Evolutionary conservation across 2,888 invertebrate species (phyloP).

Genomic region (Apamea epomidion): DNA sequence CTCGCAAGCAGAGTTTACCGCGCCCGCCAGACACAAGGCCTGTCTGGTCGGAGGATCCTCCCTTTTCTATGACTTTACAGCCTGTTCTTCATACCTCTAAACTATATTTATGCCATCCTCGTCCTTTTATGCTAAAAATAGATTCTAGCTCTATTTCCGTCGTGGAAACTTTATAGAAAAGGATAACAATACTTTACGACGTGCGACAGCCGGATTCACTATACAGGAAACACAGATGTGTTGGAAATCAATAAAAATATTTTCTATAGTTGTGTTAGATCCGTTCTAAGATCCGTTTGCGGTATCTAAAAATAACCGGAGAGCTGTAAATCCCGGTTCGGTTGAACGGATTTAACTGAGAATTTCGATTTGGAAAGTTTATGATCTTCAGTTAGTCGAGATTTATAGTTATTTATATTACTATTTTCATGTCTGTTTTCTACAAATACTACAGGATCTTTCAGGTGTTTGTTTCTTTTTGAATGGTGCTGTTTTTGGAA

Average conservation of each 20-base stretch:
- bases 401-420: conserved; percentile 61
- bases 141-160: not conserved
- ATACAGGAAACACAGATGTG: not conserved
- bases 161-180: not conserved
- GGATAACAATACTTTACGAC: no score
- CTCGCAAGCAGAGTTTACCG: no score
- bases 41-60: no score
- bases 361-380: conserved; percentile 54
- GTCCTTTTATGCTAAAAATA: not conserved
- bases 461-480: conserved; percentile 35
- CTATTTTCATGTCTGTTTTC: conserved; percentile 52
- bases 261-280: conserved; percentile 12
- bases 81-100: no score
- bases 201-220: not conserved
- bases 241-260: conserved; percentile 21
- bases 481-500: conserved; percentile 46
- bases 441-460: conserved; percentile 38
- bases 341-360: conserved; percentile 53
- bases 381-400: conserved; percentile 42
- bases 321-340: conserved; percentile 40
- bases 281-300: conserved; percentile 45
- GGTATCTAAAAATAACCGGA: conserved; percentile 46
- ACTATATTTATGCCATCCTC: not conserved
- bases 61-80: no score
- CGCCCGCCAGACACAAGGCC: no score